Base-by-base conservation (phyloP, 1,140 invertebrate genomes). In the Gonatopus flavifemur region DNA sequence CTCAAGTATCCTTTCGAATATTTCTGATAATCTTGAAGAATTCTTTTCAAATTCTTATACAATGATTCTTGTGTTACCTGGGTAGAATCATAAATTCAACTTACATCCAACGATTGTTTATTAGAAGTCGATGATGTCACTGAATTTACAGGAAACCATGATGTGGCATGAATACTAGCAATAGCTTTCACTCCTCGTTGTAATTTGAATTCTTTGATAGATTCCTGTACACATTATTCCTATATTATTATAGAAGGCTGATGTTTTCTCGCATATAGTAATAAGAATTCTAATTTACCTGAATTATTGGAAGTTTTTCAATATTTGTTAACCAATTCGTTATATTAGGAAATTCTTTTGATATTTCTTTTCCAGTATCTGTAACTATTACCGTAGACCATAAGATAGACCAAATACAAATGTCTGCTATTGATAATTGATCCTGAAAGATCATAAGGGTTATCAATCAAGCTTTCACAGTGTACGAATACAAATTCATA, bases 361-460 rank as follows among this genome's bases (percentile, higher is more conserved):
- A 59, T 48, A 81, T 66, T 54, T 76, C 66, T 46, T 80, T 77
- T 8, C 57, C 59, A 15, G 78, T 50, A 41, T 73, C 72, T 7
- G 66, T 66, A 55, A 76, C 68, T 42, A 67, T 69, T 49, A 77
- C 53, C 2, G 88, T 64, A 6, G 82, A 84, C 73, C 86, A 88
- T 6, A 88, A 49, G 19, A 81, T 83, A 41, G 81, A 79, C 84
- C 85, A 89, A 59, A 89, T 72, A 15, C 82, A 80, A 28, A 84
- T 72, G 70, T 89, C 87, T 32, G 80, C 83, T 42, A 81, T 67
- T 59, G 82, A 80, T 45, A 86, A 35, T n/a, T 64, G 59, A 55
- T 57, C 56, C 72, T 76, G 36, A 36, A n/a, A n/a, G n/a, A n/a
- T n/a, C n/a, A n/a, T n/a, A n/a, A n/a, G n/a, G n/a, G n/a, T n/a